A percentile compares a stretch with the other conserved stretches of the same genome.
These are phyloP conservation scores for Promerops cafer DNA, from an alignment of 2,113 vertebrate genomes.

Conservation along the genomic window DNA sequence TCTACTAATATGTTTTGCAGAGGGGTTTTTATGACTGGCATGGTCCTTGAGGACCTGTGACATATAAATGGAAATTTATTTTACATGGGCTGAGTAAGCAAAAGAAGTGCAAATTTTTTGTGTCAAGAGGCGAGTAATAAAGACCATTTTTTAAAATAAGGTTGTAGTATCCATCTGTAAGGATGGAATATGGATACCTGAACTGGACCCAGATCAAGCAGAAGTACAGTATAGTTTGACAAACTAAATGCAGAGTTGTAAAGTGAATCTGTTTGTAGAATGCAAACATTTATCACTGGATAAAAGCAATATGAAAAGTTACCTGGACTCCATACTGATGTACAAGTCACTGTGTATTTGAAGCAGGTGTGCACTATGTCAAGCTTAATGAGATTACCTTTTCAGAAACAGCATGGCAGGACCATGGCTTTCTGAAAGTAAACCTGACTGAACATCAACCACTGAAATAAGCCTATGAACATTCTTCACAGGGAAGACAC, in stretches of 20 bases:
- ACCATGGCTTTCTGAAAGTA: background rate
- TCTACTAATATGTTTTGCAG: background rate
- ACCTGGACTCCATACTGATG: background rate
- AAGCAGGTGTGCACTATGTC: background rate
- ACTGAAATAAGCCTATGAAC: background rate
- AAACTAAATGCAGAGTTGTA: background rate
- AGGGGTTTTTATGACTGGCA: background rate
- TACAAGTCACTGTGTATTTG: accelerated
- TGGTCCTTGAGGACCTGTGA: background rate
- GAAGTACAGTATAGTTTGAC: background rate
- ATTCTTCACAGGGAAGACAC: background rate
- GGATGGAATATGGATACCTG: background rate
- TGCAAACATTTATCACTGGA: background rate
- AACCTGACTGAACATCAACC: background rate
- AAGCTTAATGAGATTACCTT: background rate
- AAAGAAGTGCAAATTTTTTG: background rate
- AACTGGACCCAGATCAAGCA: background rate
- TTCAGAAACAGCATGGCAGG: background rate
- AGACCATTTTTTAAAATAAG: background rate
- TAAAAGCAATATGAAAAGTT: background rate
- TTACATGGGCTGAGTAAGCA: background rate
- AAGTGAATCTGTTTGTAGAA: background rate
- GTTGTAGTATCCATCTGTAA: background rate
- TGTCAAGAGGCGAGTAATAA: background rate
- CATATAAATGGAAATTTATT: background rate